Conservation (phyloP, 2,888 invertebrate genomes). For the Patella pellucida region DNA sequence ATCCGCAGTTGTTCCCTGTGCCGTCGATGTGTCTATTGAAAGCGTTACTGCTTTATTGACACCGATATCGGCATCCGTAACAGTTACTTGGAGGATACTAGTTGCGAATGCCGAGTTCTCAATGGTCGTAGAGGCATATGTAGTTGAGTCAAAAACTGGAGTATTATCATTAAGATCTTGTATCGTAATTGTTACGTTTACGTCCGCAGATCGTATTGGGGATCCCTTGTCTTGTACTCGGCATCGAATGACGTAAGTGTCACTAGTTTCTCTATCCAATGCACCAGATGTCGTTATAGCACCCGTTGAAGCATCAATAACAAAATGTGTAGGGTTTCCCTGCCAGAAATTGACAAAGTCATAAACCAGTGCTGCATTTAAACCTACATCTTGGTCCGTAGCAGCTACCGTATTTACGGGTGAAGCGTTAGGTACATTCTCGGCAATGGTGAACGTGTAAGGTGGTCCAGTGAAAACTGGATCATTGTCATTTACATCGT, state of each 20-base stretch:
- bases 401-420: constrained; percentile 46
- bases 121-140: constrained; percentile 41
- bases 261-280: constrained; percentile 49
- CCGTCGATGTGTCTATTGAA: constrained; percentile 45
- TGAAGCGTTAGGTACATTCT: constrained; percentile 47
- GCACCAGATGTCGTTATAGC: constrained; percentile 39
- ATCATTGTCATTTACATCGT: constrained; percentile 56
- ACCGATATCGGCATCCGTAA: constrained; percentile 52
- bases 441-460: constrained; percentile 48
- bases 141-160: constrained; percentile 46
- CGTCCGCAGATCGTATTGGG: constrained; percentile 42
- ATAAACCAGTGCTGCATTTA: constrained; percentile 45
- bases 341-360: constrained; percentile 35
- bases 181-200: constrained; percentile 50
- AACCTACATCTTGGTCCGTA: constrained; percentile 50
- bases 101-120: constrained; percentile 51
- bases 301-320: constrained; percentile 29
- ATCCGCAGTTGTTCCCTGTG: constrained; percentile 28
- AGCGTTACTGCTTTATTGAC: constrained; percentile 48
- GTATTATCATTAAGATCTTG: constrained; percentile 59
- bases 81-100: constrained; percentile 45
- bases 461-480: constrained; percentile 48
- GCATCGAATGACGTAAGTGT: constrained; percentile 42
- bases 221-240: constrained; percentile 51
- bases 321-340: constrained; percentile 35